Evolutionary conservation across 92 coral and sea anemone species (phyloP).

Genomic region (Zoanthus gigantus): DNA sequence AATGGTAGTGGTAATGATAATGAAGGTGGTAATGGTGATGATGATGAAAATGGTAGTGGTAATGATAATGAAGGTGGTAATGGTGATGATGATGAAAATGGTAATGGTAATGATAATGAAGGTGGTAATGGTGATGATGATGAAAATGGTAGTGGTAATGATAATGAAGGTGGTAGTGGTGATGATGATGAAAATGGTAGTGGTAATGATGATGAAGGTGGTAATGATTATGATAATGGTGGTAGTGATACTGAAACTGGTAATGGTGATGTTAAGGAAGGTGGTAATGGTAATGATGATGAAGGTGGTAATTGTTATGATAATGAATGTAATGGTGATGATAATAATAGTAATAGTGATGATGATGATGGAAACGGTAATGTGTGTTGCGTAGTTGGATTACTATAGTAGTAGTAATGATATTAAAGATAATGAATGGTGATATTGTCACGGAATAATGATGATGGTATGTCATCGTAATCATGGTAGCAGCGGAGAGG

Average conservation of each 20-base stretch:
- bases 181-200: not conserved
- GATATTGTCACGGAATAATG: not conserved
- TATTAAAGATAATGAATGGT: not conserved
- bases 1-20: not conserved
- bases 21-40: not conserved
- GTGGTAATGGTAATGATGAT: not conserved
- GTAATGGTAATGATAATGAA: not conserved
- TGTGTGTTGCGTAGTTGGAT: not conserved
- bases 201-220: not conserved
- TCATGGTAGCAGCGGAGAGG: not conserved
- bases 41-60: not conserved
- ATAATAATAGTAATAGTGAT: not conserved
- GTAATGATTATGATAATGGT: not conserved
- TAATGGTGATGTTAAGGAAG: not conserved
- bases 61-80: no score
- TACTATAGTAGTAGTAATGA: no score
- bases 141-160: not conserved
- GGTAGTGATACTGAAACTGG: not conserved
- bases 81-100: not conserved
- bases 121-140: not conserved
- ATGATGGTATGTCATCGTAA: not conserved
- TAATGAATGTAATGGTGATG: not conserved
- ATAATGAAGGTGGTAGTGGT: not conserved
- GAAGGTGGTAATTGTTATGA: not conserved
- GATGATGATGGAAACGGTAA: not conserved